Base-by-base conservation (phyloP, 2,113 vertebrate genomes). In the Maccullochella peelii region DNA sequence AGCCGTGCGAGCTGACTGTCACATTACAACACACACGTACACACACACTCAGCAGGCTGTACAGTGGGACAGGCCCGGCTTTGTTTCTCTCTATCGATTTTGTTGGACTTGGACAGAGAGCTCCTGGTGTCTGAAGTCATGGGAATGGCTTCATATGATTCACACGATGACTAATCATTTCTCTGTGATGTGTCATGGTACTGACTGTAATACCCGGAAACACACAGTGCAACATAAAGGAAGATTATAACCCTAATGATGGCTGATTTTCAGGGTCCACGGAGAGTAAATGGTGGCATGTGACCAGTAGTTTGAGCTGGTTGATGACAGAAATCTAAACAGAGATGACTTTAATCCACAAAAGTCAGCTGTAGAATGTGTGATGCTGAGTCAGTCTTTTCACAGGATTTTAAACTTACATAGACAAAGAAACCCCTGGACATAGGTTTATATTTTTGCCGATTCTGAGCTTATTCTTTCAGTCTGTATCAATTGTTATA, bases 11-110 rank as follows among this genome's bases (percentile, higher is more conserved):
- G 38, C 58, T 18, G 62, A 79, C 47, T 21, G 47, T 50, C 42
- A 69, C 66, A n/a, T 23, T 36, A 30, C 54, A 50, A 14, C 42
- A 49, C 72, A 80, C 70, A 57, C 63, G 66, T 27, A 76, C 68
- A 57, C 25, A 66, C 54, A 73, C 73, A 78, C 42, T 25, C 42
- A 83, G 8, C 7, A 0, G 44, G 63, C 63, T 33, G 74, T 38
- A 57, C 74, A 75, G 30, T 50, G 40, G 55, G 79, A 93, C 79
- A 83, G 85, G 49, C 73, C 47, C 15, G 0, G 74, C 79, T 87
- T 79, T 88, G 86, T 89, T 86, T 73, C 58, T 23, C 47, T 70
- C 67, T 15, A 66, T 82, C 49, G 36, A 84, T 88, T 86, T 58
- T n/a, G 74, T 38, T 63, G n/a, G 66, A 70, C 42, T 1, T 52